Percentiles rank a stretch among this genome's conserved stretches.
Conservation (phyloP, 2,888 invertebrate species). For the Dicroscelio sp. region DNA sequence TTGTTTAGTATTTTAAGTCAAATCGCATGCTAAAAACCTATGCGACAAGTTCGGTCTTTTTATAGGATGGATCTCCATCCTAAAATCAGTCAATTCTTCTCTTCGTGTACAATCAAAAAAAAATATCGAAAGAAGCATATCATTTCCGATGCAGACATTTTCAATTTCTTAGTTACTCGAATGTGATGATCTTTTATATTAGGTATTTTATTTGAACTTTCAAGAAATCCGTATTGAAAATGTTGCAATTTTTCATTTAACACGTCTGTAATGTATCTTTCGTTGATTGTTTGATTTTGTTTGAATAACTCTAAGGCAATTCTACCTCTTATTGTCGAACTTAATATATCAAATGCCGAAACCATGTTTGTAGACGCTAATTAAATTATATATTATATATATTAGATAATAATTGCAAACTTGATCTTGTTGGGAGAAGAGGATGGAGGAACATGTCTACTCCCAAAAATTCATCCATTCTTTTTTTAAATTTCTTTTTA, state of each 20-base stretch:
- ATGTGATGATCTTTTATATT: constrained; percentile 39
- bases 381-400: neutral
- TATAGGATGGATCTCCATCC: too few relatives aligned
- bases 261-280: neutral
- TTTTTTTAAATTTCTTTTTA: too few relatives aligned
- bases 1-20: too few relatives aligned
- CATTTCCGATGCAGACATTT: constrained; percentile 53
- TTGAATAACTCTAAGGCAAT: neutral
- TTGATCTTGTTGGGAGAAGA: neutral
- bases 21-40: too few relatives aligned
- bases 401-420: neutral
- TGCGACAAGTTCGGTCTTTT: too few relatives aligned
- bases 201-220: constrained; percentile 44
- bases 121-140: constrained; percentile 43
- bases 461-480: neutral
- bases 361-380: neutral
- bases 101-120: constrained; percentile 37
- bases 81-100: too few relatives aligned
- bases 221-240: neutral
- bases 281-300: neutral
- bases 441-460: neutral
- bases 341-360: neutral
- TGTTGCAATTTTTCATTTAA: constrained; percentile 44
- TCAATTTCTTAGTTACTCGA: constrained; percentile 40
- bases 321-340: neutral